Evolutionary conservation across 2,888 invertebrate genomes (phyloP).

Genomic region (Polymixis lichenea): DNA sequence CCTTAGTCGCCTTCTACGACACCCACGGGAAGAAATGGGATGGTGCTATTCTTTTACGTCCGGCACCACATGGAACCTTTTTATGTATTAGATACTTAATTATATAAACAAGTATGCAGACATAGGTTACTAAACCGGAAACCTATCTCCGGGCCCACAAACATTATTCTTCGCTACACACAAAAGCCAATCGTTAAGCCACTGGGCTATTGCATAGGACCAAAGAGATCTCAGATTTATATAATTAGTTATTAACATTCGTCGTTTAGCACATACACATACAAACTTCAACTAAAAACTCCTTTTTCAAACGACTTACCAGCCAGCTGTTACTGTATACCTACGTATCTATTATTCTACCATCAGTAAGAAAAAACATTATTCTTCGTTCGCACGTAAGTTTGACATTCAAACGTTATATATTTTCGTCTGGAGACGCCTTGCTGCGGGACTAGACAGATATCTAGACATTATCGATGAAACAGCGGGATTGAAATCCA

Average conservation of each 20-base stretch:
- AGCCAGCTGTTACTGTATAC: neutral
- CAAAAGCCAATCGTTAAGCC: too few relatives aligned
- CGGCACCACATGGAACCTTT: too few relatives aligned
- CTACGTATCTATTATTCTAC: constrained; percentile 10
- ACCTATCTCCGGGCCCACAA: too few relatives aligned
- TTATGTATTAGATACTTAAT: too few relatives aligned
- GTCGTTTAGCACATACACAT: neutral
- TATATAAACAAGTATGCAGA: too few relatives aligned
- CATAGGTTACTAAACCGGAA: too few relatives aligned
- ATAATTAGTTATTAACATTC: neutral
- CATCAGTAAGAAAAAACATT: constrained; percentile 29
- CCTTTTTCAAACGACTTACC: constrained; percentile 5
- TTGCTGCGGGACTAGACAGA: constrained; percentile 24
- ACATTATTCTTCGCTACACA: too few relatives aligned
- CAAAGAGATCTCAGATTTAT: neutral
- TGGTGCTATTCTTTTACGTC: too few relatives aligned
- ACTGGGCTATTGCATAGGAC: too few relatives aligned
- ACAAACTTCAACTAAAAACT: constrained; percentile 1
- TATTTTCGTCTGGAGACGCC: constrained; percentile 24
- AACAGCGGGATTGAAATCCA: neutral
- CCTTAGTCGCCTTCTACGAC: too few relatives aligned
- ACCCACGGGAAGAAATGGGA: too few relatives aligned
- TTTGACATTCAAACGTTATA: constrained; percentile 38
- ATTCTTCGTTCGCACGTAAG: constrained; percentile 41
- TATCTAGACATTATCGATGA: constrained; percentile 40